Percentiles rank a stretch among this genome's conserved stretches.
Evolutionary conservation across 2,797 vertebrate genomes (phyloP).

Genomic region (Mastacembelus armatus): DNA sequence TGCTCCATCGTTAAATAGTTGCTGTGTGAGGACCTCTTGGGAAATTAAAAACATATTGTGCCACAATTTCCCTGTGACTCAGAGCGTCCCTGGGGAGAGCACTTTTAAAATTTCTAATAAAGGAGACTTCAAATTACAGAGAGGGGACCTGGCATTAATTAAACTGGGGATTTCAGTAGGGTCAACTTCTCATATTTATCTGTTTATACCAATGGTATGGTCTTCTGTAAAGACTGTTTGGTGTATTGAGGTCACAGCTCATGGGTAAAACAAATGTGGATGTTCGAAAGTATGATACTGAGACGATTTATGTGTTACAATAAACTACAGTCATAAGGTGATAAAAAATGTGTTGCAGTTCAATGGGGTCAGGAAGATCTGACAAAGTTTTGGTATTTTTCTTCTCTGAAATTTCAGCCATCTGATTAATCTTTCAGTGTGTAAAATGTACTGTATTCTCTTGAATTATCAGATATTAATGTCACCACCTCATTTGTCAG

Average conservation of each 20-base stretch:
- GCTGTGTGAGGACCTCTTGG: slow-evolving; percentile 79
- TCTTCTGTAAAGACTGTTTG: slow-evolving; percentile 54
- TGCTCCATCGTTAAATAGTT: slow-evolving; percentile 80
- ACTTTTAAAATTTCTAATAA: slow-evolving; percentile 87
- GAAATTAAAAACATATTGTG: slow-evolving; percentile 90
- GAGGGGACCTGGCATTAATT: slow-evolving; percentile 83
- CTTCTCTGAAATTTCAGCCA: slow-evolving; percentile 14
- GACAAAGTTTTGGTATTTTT: slow-evolving; percentile 28
- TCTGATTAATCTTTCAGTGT: slow-evolving; percentile 6
- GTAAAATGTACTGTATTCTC: slow-evolving; percentile 21
- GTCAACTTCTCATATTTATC: slow-evolving; percentile 83
- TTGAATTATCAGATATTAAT: slow-evolving; percentile 47
- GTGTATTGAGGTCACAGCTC: slow-evolving; percentile 74
- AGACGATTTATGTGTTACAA: slow-evolving; percentile 76
- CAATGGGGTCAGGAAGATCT: not conserved
- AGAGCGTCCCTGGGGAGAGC: slow-evolving; percentile 72
- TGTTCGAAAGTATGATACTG: slow-evolving; percentile 59
- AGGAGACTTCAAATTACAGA: slow-evolving; percentile 83
- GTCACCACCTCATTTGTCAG: slow-evolving; percentile 51
- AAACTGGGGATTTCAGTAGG: slow-evolving; percentile 81
- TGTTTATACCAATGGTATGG: slow-evolving; percentile 74
- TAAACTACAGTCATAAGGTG: slow-evolving; percentile 60
- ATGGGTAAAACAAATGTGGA: slow-evolving; percentile 72
- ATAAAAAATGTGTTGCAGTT: slow-evolving; percentile 36
- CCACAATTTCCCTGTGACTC: slow-evolving; percentile 83